Base-by-base conservation (phyloP, 2,888 invertebrate genomes). In the Pseudeuparius sepicola region DNA sequence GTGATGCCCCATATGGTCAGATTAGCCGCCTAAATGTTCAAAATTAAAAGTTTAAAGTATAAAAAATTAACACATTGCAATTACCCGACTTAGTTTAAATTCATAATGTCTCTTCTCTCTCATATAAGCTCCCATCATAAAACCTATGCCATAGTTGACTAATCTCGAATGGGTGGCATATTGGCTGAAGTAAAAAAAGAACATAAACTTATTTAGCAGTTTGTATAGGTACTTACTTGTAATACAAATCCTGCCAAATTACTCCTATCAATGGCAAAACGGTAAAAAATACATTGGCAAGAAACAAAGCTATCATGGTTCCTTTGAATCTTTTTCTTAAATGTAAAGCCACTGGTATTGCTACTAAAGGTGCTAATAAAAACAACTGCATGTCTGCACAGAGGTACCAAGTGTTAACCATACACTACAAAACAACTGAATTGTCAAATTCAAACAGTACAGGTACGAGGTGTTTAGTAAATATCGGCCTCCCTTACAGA, bases 341-440 rank as follows among this genome's bases (percentile, higher is more conserved):
- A 7, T 20, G 20, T 5, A 31, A 7, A 3, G 53, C 34, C 5
- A 55, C 14, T 3, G 56, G 57, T 35, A 59, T 52, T 9, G 59
- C 31, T 5, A 61, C 17, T 2, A 60, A n/a, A 1, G 57, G 58
- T 3, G 59, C 48, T 7, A 58, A 13, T 2, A 59, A 11, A 38
- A 55, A 61, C 41, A 62, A 47, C 39, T 62, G 62, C 51, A 60
- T 58, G 41, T 61, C 62, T 2, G 57, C 59, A 17, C 57, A 54
- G 16, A 62, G 35, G 40, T 60, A 62, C 61, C 61, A 62, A 0
- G 57, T 53, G 11, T 57, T 59, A 4, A 45, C 36, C 11, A 60
- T 30, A 32, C 62, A 62, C 61, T 62, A 26, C 30, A 49, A 50
- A 32, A 36, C 6, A 14, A 25, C 17, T 27, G n/a, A n/a, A n/a